Evolutionary conservation across 2,113 vertebrate species (phyloP).

Genomic region (Scomber colias): DNA sequence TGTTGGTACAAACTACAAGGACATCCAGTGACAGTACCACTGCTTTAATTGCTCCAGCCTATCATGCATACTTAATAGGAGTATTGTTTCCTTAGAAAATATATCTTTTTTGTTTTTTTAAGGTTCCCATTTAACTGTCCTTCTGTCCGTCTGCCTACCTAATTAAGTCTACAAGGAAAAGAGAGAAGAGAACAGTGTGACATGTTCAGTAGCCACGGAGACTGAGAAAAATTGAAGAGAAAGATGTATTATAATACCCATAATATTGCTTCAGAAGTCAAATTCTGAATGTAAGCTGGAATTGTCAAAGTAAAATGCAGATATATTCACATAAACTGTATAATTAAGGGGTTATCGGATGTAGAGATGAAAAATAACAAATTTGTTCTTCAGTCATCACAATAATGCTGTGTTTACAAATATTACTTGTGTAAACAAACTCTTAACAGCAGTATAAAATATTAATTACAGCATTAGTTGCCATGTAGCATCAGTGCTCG

Average conservation of each 20-base stretch:
- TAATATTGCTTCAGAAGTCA: not conserved
- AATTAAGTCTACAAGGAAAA: constrained; percentile 7
- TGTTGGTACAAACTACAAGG: not conserved
- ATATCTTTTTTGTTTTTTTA: not conserved
- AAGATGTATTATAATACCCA: not conserved
- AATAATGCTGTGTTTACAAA: no score
- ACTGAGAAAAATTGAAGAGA: not conserved
- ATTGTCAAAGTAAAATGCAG: not conserved
- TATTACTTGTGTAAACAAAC: no score
- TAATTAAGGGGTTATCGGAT: not conserved
- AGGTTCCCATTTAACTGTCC: not conserved
- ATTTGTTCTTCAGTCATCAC: not conserved
- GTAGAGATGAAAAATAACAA: not conserved
- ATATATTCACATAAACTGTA: not conserved
- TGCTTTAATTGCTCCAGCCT: not conserved
- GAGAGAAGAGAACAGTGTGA: not conserved
- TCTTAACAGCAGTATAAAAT: not conserved
- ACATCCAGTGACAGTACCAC: not conserved
- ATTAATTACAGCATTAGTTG: not conserved
- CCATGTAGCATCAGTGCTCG: not conserved
- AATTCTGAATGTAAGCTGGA: not conserved
- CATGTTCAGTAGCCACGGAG: constrained; percentile 17
- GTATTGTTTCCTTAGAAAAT: not conserved
- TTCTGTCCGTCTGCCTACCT: not conserved
- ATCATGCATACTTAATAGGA: not conserved